phyloP scores from a whole-genome alignment of 2,797 vertebrate species.

The Tapirus indicus region DNA sequence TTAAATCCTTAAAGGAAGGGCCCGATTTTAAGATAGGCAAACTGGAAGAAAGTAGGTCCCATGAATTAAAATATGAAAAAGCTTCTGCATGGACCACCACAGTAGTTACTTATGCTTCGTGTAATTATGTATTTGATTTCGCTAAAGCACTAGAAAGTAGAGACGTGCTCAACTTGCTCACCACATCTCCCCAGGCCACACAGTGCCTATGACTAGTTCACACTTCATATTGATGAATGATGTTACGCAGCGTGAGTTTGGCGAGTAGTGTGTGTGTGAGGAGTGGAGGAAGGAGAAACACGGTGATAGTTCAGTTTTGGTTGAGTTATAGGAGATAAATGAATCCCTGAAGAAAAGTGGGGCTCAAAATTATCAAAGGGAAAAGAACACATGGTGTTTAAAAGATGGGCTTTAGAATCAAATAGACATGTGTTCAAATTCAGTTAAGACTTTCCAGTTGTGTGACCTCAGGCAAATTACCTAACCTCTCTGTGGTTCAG shows the following conservation, averaged over 20 bases:
- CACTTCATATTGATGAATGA: neutral
- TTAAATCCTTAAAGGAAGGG: neutral
- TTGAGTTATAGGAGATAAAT: neutral
- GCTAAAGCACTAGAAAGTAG: neutral
- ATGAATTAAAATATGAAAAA: conserved; percentile 4
- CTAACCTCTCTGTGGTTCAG: neutral
- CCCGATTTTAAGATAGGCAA: neutral
- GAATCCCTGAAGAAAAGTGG: neutral
- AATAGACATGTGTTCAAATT: neutral
- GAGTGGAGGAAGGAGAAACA: neutral
- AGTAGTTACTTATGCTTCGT: neutral
- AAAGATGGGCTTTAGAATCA: neutral
- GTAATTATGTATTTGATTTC: neutral
- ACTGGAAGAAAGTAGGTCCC: neutral
- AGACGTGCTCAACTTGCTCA: neutral
- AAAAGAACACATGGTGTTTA: neutral
- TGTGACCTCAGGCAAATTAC: neutral
- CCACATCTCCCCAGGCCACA: neutral
- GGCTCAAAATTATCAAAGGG: neutral
- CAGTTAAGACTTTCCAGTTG: neutral
- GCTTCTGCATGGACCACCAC: neutral
- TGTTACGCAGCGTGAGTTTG: neutral
- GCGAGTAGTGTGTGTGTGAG: neutral
- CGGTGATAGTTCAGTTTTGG: neutral
- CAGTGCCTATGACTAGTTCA: neutral